Conservation (phyloP, 2,888 invertebrate genomes). For the Andrena fulva region DNA sequence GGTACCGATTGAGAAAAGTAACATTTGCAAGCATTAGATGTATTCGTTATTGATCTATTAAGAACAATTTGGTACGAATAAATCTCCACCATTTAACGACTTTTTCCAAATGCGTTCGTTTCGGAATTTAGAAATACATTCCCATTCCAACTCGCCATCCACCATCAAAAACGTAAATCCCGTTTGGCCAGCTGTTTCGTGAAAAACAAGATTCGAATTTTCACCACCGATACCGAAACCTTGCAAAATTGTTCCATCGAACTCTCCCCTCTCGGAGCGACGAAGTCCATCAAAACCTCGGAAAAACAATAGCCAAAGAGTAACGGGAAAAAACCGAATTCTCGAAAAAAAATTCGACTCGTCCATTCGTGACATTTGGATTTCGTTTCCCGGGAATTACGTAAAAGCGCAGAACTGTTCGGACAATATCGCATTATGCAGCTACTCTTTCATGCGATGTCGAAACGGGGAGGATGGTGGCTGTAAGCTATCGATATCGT, state of each 20-base stretch:
- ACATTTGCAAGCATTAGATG: too few relatives aligned
- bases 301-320: not conserved
- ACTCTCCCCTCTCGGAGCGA: not conserved
- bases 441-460: constrained; percentile 31
- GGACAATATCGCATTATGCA: constrained; percentile 50
- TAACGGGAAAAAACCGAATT: not conserved
- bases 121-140: too few relatives aligned
- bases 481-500: constrained; percentile 56
- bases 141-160: not conserved
- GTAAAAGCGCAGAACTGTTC: constrained; percentile 21
- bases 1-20: too few relatives aligned
- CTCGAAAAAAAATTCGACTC: not conserved
- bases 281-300: not conserved
- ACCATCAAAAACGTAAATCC: not conserved
- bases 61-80: too few relatives aligned
- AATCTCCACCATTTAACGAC: too few relatives aligned
- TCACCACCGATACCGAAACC: not conserved
- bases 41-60: too few relatives aligned
- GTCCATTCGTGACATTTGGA: not conserved
- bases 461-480: not conserved
- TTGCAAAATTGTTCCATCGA: not conserved
- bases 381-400: constrained; percentile 35
- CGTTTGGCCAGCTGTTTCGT: not conserved
- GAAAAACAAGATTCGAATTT: not conserved
- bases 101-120: too few relatives aligned